phyloP scores from a whole-genome alignment of 2,113 vertebrate species.

The Brachyhypopomus gauderio region DNA sequence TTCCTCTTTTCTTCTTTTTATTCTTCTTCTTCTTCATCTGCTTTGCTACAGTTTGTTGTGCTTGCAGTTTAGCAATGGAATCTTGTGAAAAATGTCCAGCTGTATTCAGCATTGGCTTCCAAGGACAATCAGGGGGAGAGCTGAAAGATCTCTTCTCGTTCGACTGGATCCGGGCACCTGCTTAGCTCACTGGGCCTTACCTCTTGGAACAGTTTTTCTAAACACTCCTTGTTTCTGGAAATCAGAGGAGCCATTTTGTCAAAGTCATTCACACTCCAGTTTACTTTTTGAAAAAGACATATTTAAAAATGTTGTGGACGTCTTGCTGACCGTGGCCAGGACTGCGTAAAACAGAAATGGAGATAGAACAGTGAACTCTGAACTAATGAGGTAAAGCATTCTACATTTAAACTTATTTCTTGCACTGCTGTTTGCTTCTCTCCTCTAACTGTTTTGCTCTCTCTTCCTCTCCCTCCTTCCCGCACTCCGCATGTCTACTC shows the following conservation, averaged over 20 bases:
- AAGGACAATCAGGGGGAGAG: slow-evolving; percentile 78
- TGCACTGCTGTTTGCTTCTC: slow-evolving; percentile 58
- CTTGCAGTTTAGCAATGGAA: slow-evolving; percentile 68
- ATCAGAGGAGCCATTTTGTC: slow-evolving; percentile 88
- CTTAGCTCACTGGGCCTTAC: slow-evolving; percentile 82
- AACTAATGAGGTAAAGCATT: slow-evolving; percentile 83
- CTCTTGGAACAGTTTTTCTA: slow-evolving; percentile 72
- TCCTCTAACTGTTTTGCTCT: slow-evolving; percentile 42
- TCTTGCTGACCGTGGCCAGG: slow-evolving; percentile 58
- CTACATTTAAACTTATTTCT: slow-evolving; percentile 56
- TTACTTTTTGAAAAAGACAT: slow-evolving; percentile 65
- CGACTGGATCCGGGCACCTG: slow-evolving; percentile 79
- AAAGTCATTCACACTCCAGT: slow-evolving; percentile 69
- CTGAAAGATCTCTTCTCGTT: slow-evolving; percentile 69
- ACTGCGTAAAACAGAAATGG: slow-evolving; percentile 63
- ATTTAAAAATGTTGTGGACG: slow-evolving; percentile 52
- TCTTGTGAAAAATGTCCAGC: slow-evolving; percentile 67
- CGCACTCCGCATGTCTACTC: slow-evolving; percentile 40
- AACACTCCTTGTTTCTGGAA: slow-evolving; percentile 72
- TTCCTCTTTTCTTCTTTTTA: slow-evolving; percentile 42
- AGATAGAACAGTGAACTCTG: slow-evolving; percentile 60
- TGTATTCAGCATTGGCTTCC: slow-evolving; percentile 74
- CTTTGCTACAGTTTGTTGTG: slow-evolving; percentile 51
- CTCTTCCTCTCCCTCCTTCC: slow-evolving; percentile 41
- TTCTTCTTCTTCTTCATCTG: slow-evolving; percentile 31